Base-by-base conservation (phyloP, 2,113 vertebrate genomes). In the Charadrius vociferus region DNA sequence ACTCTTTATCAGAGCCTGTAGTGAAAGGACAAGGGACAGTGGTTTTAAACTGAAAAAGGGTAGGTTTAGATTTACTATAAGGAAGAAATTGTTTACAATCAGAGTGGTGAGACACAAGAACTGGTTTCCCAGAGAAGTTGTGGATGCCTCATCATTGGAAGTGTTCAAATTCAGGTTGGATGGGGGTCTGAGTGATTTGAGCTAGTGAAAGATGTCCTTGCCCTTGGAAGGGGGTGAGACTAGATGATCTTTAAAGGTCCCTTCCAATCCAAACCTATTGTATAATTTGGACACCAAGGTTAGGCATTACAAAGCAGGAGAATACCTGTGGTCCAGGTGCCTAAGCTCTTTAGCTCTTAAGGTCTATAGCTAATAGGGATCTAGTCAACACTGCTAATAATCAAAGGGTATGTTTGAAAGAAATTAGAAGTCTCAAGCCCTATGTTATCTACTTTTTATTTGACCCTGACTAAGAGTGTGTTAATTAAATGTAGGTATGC, bases 311-410 rank as follows among this genome's bases (percentile, higher is more conserved):
- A 53, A 12, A 70, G 11, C 14, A 67, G 16, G 6, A 74, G 4
- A 55, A 6, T 77, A 22, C 2, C 20, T 32, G 6, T 22, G 16
- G 43, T 45, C n/a, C 0, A 0, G 6, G 5, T 43, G 15, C 7
- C n/a, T 71, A 67, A 74, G 6, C 7, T 79, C 61, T 83, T 65
- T 27, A 90, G 7, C 9, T 63, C 14, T 77, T 55, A 22, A 84
- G 1, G 2, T 65, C 15, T 34, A 8, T 6, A 67, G 6, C 4
- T 39, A 36, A 50, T 2, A 67, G 12, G 36, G 21, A 52, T 56
- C 6, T 26, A 68, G 14, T n/a, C 4, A 68, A 47, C 15, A 26
- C 9, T n/a, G 23, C 32, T 12, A 90, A 74, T 39, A 66, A 86
- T 47, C 10, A 68, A 66, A 73, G 12, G 3, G 2, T 49, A 24